phyloP scores from a whole-genome alignment of 2,797 vertebrate species.

The Poeciliopsis paucimaculata region DNA sequence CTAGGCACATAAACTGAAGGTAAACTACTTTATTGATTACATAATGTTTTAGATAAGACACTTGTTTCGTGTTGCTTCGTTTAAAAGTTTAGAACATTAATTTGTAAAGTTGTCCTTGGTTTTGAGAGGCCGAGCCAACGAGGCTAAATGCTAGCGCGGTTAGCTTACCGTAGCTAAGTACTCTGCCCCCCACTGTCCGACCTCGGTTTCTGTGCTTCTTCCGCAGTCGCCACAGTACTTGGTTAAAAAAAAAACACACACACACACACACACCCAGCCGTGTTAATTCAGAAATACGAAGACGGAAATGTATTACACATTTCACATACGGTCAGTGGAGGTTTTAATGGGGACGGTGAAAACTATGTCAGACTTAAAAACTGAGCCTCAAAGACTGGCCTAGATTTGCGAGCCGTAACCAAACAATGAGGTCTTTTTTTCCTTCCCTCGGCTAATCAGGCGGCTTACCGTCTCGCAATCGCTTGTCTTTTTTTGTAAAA shows the following conservation, averaged over 20 bases:
- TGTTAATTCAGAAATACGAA: accelerated
- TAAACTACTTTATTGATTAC: slow-evolving; percentile 65
- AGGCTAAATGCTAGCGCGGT: slow-evolving; percentile 41
- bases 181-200: slow-evolving; percentile 48
- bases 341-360: background rate
- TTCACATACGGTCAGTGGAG: accelerated
- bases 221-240: slow-evolving; percentile 56
- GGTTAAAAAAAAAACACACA: background rate
- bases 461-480: slow-evolving; percentile 9
- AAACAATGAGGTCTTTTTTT: slow-evolving; percentile 70
- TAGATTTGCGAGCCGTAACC: slow-evolving; percentile 25
- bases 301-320: accelerated
- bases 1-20: slow-evolving; percentile 68
- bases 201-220: slow-evolving; percentile 55
- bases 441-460: slow-evolving; percentile 31
- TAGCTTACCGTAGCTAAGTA: slow-evolving; percentile 50
- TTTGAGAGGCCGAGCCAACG: slow-evolving; percentile 43
- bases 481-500: background rate
- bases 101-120: slow-evolving; percentile 61
- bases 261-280: accelerated
- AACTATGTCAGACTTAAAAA: slow-evolving; percentile 33
- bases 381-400: slow-evolving; percentile 17
- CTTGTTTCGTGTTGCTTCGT: accelerated
- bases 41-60: accelerated
- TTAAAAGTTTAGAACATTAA: slow-evolving; percentile 3